Evolutionary conservation across 2,113 vertebrate genomes (phyloP), one percentile per base, ranked within the genome.

Genomic region (Gallinago media): DNA sequence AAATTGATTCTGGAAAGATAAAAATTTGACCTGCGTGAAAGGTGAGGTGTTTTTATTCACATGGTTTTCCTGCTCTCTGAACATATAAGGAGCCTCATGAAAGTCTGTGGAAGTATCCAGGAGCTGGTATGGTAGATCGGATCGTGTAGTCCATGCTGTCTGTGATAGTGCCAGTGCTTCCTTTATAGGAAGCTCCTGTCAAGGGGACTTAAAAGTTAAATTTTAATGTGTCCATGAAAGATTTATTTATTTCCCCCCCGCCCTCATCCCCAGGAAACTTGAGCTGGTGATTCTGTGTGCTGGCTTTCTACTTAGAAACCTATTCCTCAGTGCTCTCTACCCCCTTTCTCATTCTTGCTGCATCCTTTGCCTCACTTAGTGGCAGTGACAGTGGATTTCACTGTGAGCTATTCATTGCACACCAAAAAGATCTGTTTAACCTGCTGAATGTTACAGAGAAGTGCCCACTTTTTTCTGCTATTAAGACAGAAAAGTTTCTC

Each of bases 1-100:
- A 92, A 92, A 77, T 70, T 79, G 36, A 59, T 89, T 42, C 36
- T 74, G 44, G 56, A 68, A 94, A 93, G 71, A 71, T 95, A 71
- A 78, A 81, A 92, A 85, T 80, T 92, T 96, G 65, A 92, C 87
- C 82, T 88, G 49, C 8, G 3, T 82, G 91, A 92, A 89, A 92
- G 68, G 77, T 42, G 42, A 79, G 34, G 34, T 40, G 18, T 71
- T 83, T 77, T 90, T 42, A 23, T 74, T 83, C 88, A 36, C 6
- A 0, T 88, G 61, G 22, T 62, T 92, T 91, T 89, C n/a, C 49
- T 84, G 17, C 63, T 91, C 50, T 75, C 55, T 63, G 67, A 86
- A 59, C 36, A 12, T 46, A 9, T 2, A 72, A 87, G 63, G 36
- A 81, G 6, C 40, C 34, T 87, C 34, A 14, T 79, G 86, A 86